Percentiles rank a stretch among this genome's conserved stretches.
These are phyloP conservation scores for Heteromyza rotundicornis DNA, from an alignment of 2,888 invertebrate genomes.

Conservation along the genomic window DNA sequence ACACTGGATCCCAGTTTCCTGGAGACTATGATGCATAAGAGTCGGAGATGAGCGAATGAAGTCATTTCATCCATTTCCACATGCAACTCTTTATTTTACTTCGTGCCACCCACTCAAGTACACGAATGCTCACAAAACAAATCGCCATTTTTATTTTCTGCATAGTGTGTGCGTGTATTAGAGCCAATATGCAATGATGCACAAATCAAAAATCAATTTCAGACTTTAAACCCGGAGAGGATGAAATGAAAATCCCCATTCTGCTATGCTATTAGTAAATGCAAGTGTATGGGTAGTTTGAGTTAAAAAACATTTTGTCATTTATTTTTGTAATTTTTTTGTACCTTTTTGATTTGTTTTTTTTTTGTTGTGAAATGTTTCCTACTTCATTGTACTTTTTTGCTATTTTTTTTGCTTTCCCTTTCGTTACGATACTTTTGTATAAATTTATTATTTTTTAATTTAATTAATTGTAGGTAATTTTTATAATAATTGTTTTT, in stretches of 20 bases:
- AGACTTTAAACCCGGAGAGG: neutral
- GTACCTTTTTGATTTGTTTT: neutral
- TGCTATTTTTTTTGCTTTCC: slow-evolving; percentile 6
- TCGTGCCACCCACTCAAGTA: neutral
- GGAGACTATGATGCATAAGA: slow-evolving; percentile 56
- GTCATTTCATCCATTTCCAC: too few species aligned
- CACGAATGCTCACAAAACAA: neutral
- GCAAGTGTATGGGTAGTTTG: too few species aligned
- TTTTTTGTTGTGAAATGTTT: neutral
- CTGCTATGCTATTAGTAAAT: too few species aligned
- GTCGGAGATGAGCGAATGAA: slow-evolving; percentile 44
- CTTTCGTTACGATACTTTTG: slow-evolving; percentile 1
- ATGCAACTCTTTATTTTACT: neutral
- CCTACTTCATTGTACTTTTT: neutral
- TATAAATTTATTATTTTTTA: slow-evolving; percentile 9
- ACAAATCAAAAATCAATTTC: neutral
- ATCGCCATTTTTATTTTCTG: slow-evolving; percentile 9
- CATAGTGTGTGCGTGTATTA: neutral
- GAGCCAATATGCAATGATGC: neutral
- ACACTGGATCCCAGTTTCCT: slow-evolving; percentile 55
- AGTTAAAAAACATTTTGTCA: neutral
- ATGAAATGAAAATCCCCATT: too few species aligned
- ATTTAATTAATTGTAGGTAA: slow-evolving; percentile 34
- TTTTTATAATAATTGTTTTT: slow-evolving; percentile 27
- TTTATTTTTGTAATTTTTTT: slow-evolving; percentile 8